phyloP scores from a whole-genome alignment of 2,113 vertebrate species.

The Boulengeromyrus knoepffleri region DNA sequence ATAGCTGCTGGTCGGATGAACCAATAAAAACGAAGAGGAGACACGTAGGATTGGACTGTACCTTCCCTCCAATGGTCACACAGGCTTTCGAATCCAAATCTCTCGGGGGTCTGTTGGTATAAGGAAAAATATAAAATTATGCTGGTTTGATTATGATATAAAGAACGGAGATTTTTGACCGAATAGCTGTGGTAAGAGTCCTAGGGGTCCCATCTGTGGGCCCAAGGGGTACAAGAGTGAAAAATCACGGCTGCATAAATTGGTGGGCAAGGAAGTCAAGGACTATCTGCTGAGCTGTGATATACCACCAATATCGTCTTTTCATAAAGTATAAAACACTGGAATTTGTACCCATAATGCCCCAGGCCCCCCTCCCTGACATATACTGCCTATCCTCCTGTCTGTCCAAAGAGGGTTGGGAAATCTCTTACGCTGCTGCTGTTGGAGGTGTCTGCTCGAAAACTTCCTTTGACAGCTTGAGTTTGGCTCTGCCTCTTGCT shows the following conservation, averaged over 20 bases:
- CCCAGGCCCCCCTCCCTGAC: not conserved
- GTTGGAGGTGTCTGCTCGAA: conserved; percentile 82
- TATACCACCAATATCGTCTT: not conserved
- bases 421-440: conserved; percentile 74
- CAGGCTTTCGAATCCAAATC: conserved; percentile 93
- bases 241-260: not conserved
- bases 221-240: not conserved
- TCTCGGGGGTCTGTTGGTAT: conserved; percentile 75
- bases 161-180: not conserved
- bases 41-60: conserved; percentile 38
- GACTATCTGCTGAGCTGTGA: not conserved
- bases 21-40: not conserved
- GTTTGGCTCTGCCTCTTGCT: conserved; percentile 60
- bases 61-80: conserved; percentile 91
- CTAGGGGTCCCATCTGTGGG: not conserved
- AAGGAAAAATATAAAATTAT: not conserved
- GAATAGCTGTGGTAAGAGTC: not conserved
- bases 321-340: not conserved
- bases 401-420: not conserved
- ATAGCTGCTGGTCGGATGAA: not conserved
- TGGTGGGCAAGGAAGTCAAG: not conserved
- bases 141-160: not conserved
- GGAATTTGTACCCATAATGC: not conserved
- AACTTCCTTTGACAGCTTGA: conserved; percentile 82
- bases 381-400: not conserved